Base-by-base conservation (phyloP, 2,797 vertebrate species). In the Sebastes glaucus region DNA sequence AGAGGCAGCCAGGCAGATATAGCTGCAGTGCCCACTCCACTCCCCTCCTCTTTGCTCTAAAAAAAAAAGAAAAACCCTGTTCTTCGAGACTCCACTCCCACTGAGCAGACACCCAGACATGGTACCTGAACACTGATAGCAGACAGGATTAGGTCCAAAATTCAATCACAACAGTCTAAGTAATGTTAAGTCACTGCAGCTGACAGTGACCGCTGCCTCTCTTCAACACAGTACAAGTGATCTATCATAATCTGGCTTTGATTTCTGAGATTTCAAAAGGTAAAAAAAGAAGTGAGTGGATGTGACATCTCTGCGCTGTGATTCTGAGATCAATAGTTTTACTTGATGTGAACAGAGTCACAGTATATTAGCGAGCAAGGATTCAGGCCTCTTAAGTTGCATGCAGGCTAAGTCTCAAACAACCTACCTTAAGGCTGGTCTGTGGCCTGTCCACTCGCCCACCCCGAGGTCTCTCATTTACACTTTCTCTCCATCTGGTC, bases 61-160 rank as follows among this genome's bases (percentile, higher is more conserved):
- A 46, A 53, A 74, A 25, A 46, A 70, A 49, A 30, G 20, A 80
- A 77, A 88, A 88, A 74, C n/a, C 46, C 49, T 70, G 66, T 83
- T 92, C 79, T 80, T 76, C 2, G 66, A 84, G 84, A 83, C 89
- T 92, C 62, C 78, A 90, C 91, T 94, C 87, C 90, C 84, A 89
- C 92, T 85, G 76, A 94, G 93, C 90, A 91, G 93, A 93, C 93
- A 93, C 87, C 83, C 82, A 91, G 92, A 95, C 93, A 94, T 89
- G 93, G 88, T 88, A 92, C 90, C 94, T 94, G 85, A 89, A 87
- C 90, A 90, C 90, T 86, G 91, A 92, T 89, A 90, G 86, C 68
- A 69, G 86, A 92, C 91, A 90, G 92, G 91, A 93, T 94, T 92
- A 93, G 86, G 85, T 85, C 84, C 90, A 78, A 91, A 92, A 92